Evolutionary conservation across 2,797 vertebrate species (phyloP).

Genomic region (Esox lucius): DNA sequence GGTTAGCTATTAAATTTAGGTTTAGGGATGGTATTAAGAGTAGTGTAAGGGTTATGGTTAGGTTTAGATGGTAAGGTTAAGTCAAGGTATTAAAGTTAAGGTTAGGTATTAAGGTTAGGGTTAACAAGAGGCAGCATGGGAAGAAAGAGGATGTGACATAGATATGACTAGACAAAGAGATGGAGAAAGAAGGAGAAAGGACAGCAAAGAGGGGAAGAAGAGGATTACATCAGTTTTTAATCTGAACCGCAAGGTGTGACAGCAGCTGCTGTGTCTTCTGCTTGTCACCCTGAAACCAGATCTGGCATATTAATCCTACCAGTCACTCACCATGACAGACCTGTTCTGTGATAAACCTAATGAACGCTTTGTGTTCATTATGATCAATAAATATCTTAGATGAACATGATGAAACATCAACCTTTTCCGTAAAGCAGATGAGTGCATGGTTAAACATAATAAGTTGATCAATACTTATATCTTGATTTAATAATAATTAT

Average conservation of each 20-base stretch:
- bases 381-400: constrained; percentile 15
- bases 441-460: background rate
- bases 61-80: no score
- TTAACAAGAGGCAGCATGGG: no score
- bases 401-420: background rate
- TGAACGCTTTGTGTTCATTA: constrained; percentile 29
- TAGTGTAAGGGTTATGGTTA: no score
- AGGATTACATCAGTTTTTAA: no score
- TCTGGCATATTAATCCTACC: constrained; percentile 71
- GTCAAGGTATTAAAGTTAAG: no score
- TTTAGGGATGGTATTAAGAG: no score
- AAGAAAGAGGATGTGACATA: no score
- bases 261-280: constrained; percentile 69
- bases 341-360: constrained; percentile 42
- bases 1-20: no score
- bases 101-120: no score
- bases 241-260: constrained; percentile 45
- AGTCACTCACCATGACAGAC: constrained; percentile 63
- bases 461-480: background rate
- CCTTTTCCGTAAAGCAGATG: background rate
- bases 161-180: background rate
- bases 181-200: background rate
- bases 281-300: constrained; percentile 65
- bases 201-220: background rate
- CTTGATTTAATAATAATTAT: no score